Evolutionary conservation across 2,888 invertebrate species (phyloP).

Genomic region (Lymantria dispar): DNA sequence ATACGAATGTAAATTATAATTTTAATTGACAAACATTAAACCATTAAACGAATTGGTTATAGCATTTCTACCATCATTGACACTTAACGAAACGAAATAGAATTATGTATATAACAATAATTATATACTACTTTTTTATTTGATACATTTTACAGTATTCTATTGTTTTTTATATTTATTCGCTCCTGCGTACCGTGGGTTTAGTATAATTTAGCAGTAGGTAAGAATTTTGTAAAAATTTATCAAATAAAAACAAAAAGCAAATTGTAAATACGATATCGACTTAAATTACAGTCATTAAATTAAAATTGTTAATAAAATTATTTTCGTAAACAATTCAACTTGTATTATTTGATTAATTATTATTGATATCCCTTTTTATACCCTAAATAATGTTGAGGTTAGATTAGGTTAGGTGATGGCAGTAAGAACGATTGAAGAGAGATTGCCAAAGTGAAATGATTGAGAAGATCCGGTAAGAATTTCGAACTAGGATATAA

Average conservation of each 20-base stretch:
- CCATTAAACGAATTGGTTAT: conserved; percentile 10
- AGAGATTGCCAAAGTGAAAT: no score
- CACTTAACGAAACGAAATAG: conserved; percentile 11
- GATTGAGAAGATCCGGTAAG: no score
- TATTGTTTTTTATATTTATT: conserved; percentile 33
- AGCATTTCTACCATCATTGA: conserved; percentile 23
- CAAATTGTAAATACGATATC: conserved; percentile 80
- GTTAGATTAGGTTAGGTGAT: no score
- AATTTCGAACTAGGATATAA: no score
- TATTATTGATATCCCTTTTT: neutral
- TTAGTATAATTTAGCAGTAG: conserved; percentile 36
- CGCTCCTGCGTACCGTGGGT: conserved; percentile 20
- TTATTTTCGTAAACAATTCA: conserved; percentile 78
- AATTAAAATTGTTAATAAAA: conserved; percentile 82
- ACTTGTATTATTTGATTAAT: conserved; percentile 62
- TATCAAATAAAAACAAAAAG: conserved; percentile 58
- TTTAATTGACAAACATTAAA: neutral
- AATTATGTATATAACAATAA: conserved; percentile 7
- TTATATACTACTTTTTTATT: conserved; percentile 14
- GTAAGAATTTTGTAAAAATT: conserved; percentile 77
- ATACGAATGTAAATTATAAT: no score
- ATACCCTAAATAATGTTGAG: neutral
- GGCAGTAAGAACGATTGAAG: no score
- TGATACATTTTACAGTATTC: conserved; percentile 23
- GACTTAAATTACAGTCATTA: conserved; percentile 81